These are phyloP conservation scores for Baryphthengus martii DNA, from an alignment of 2,113 vertebrate species.

Conservation along the genomic window DNA sequence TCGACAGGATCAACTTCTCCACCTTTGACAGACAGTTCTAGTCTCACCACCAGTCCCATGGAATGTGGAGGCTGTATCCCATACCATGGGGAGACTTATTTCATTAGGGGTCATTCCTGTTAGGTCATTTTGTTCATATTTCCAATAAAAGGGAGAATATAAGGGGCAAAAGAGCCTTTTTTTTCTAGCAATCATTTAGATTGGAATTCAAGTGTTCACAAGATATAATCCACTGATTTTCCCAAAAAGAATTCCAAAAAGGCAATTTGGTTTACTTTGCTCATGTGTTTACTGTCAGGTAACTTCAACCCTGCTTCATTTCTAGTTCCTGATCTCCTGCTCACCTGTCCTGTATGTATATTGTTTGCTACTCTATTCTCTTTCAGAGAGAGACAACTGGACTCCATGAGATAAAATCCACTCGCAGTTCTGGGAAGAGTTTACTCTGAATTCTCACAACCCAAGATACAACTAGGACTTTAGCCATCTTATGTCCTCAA, in stretches of 20 bases:
- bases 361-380: not conserved
- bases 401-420: not conserved
- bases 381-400: not conserved
- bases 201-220: not conserved
- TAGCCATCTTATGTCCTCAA: not conserved
- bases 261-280: not conserved
- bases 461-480: not conserved
- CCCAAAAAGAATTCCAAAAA: not conserved
- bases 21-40: not conserved
- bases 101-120: not conserved
- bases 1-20: fast-evolving
- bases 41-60: not conserved
- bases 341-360: not conserved
- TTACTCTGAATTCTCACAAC: not conserved
- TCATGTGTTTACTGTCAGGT: not conserved
- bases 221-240: not conserved
- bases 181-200: not conserved
- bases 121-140: not conserved
- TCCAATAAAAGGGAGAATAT: not conserved
- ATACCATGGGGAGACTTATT: not conserved
- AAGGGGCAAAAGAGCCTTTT: fast-evolving
- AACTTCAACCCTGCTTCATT: not conserved
- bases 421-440: not conserved
- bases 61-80: not conserved
- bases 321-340: not conserved